These are phyloP conservation scores for Tachina fera DNA, from an alignment of 2,888 invertebrate genomes.

Conservation along the genomic window DNA sequence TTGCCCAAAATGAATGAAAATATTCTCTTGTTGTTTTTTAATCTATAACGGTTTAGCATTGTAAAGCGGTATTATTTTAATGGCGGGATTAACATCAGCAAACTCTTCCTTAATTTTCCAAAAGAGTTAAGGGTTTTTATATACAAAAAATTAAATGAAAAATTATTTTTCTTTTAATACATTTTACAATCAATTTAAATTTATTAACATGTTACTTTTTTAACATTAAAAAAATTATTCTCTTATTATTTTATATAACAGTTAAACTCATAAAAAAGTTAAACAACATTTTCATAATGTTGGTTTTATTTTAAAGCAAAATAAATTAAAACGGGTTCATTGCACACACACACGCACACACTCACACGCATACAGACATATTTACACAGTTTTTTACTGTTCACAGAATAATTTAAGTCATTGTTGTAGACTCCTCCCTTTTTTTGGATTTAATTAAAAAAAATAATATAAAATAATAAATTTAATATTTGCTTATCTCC, in stretches of 20 bases:
- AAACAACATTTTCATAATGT: slow-evolving; percentile 2
- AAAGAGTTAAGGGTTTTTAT: slow-evolving; percentile 51
- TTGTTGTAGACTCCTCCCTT: slow-evolving; percentile 43
- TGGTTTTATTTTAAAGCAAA: slow-evolving; percentile 2
- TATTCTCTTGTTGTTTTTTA: neutral
- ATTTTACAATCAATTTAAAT: neutral
- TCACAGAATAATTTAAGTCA: slow-evolving; percentile 29
- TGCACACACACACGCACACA: neutral
- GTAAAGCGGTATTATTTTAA: slow-evolving; percentile 9
- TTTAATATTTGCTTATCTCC: neutral
- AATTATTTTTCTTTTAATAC: neutral
- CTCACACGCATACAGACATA: neutral
- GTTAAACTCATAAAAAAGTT: neutral
- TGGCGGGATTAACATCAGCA: slow-evolving; percentile 42
- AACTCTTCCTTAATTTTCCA: slow-evolving; percentile 20
- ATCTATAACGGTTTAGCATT: slow-evolving; percentile 35
- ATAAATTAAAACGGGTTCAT: slow-evolving; percentile 34
- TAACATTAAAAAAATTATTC: neutral
- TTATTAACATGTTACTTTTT: neutral
- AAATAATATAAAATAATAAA: neutral
- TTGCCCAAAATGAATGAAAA: slow-evolving; percentile 27
- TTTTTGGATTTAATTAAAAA: neutral
- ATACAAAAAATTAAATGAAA: neutral
- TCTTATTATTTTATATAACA: slow-evolving; percentile 12
- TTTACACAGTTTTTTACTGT: neutral